Base-by-base conservation (phyloP, 2,888 invertebrate genomes). In the Dryomyza anilis region DNA sequence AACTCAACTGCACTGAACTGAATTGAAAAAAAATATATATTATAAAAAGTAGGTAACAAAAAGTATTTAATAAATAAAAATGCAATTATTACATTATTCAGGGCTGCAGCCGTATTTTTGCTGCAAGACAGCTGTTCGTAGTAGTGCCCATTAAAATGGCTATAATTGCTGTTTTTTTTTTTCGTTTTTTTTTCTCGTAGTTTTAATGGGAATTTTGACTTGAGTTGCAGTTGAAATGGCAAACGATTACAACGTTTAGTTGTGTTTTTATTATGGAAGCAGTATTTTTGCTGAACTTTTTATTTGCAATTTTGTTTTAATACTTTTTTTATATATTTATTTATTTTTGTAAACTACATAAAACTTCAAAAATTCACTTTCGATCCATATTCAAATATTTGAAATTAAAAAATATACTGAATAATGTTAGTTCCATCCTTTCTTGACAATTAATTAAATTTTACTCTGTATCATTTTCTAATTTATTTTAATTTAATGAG, bases 181-280 rank as follows among this genome's bases (percentile, higher is more conserved):
- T 19, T 8, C 14, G 8, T 39, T 39, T 2, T 16, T 39, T 5
- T 33, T 33, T 33, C 33, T 33, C 6, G 7, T 33, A 33, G 67
- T 69, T 64, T 67, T 68, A 68, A 68, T 70, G 68, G 68, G 69
- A 70, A 67, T 66, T 70, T 70, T 68, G 69, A 70, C 69, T 69
- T 57, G 66, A 39, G 67, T 65, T 25, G n/a, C 25, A 12, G 7
- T 43, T 43, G 16, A 19, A 6, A 16, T 43, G 16, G 2, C 19
- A 16, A 4, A 16, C 4, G 16, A 8, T 39, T 12, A 16, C 10
- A 16, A 43, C 16, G n/a, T n/a, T n/a, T n/a, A n/a, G n/a, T n/a
- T n/a, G n/a, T n/a, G n/a, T n/a, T n/a, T n/a, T n/a, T n/a, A n/a
- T n/a, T n/a, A n/a, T n/a, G n/a, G n/a, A n/a, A n/a, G n/a, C n/a